Evolutionary conservation across 2,888 invertebrate genomes (phyloP), one percentile per base, ranked within the genome.

Genomic region (Bombylius discolor): DNA sequence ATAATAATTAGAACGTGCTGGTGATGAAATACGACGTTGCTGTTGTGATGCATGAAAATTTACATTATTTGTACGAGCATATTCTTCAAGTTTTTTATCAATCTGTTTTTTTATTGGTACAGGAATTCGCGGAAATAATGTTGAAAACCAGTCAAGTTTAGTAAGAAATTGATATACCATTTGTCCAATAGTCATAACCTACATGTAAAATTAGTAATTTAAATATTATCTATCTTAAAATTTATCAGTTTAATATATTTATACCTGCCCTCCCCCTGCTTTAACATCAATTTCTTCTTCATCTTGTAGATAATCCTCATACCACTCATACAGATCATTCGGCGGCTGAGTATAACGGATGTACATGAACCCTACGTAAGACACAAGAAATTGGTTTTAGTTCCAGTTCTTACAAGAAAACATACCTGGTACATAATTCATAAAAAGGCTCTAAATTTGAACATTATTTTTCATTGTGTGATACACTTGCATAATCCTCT

Each of bases 91-190:
- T 75, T 83, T 86, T 65, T 83, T 84, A 67, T 94, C 93, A 62
- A 95, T 84, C 71, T 87, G 88, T 72, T 95, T 95, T 76, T 91
- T 87, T 66, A 98, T 96, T 33, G 98, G 97, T 58, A 99, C 98
- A 0, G 99, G 99, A 72, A 99, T 98, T 63, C 99, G 81, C 0
- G 99, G 99, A 71, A 99, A 99, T 23, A 99, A 78, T 1, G 99
- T 99, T 47, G 93, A 92, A 76, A 96, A 99, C 98, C 99, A 99
- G 71, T 99, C 99, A 57, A 99, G 78, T 71, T 98, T 96, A 57
- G 91, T 87, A 54, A 98, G 79, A 81, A 93, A 93, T 71, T 94
- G 93, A 47, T 93, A 82, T 14, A 91, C 79, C 77, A 98, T 86
- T 64, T 90, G 89, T 0, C 99, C 99, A 56, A 99, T 88, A 32